These are phyloP conservation scores for Scomberomorus guttatus DNA, from an alignment of 2,797 vertebrate species.

Conservation along the genomic window DNA sequence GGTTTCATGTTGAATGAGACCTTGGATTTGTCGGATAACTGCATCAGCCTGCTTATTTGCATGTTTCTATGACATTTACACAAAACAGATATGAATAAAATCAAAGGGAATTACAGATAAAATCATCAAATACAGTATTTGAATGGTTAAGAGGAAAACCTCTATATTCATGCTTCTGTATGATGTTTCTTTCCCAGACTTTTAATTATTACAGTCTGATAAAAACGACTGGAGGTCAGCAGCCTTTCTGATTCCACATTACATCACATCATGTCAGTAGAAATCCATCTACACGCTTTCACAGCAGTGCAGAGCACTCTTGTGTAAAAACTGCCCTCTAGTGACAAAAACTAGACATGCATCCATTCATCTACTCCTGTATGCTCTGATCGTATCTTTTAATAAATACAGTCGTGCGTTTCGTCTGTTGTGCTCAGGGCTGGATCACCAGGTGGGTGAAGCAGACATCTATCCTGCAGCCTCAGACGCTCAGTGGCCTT, in stretches of 20 bases:
- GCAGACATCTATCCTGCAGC: too few relatives aligned
- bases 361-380: background rate
- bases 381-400: background rate
- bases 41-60: background rate
- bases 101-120: too few relatives aligned
- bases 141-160: background rate
- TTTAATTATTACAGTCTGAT: too few relatives aligned
- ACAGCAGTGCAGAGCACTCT: background rate
- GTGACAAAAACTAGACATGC: conserved; percentile 26
- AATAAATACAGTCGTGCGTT: background rate
- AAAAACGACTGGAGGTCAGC: background rate
- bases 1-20: background rate
- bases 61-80: background rate
- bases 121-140: background rate
- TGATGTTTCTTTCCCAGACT: too few relatives aligned
- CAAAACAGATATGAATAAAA: too few relatives aligned
- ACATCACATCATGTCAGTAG: background rate
- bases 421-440: background rate
- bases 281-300: background rate
- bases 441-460: too few relatives aligned
- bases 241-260: background rate
- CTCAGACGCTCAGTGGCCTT: too few relatives aligned
- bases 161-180: background rate
- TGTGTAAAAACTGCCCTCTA: conserved; percentile 54
- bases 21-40: too few relatives aligned